Conservation (phyloP, 2,113 vertebrate genomes). For the Pteropus alecto region DNA sequence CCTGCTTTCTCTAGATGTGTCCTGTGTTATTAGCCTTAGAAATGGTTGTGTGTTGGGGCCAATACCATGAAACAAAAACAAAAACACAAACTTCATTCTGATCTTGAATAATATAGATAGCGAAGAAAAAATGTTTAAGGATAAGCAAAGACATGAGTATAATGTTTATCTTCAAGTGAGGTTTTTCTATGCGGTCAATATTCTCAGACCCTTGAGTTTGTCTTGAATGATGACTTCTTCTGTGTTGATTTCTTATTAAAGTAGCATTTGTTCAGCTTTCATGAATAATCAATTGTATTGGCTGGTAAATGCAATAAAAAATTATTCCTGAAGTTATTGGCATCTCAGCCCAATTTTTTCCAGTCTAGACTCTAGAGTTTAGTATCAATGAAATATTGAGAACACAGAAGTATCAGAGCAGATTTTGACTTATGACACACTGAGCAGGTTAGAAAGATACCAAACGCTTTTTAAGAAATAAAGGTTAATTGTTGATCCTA, state of each 20-base stretch:
- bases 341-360: neutral
- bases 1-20: neutral
- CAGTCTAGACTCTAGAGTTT: neutral
- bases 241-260: neutral
- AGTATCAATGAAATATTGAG: neutral
- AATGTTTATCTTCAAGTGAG: neutral
- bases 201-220: neutral
- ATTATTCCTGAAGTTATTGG: constrained; percentile 22
- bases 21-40: neutral
- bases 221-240: neutral
- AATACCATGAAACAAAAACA: neutral
- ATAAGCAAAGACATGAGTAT: neutral
- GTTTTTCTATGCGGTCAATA: constrained; percentile 28
- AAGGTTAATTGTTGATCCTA: neutral
- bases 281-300: constrained; percentile 37
- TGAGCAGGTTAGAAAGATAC: neutral
- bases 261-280: constrained; percentile 39
- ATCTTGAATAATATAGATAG: constrained; percentile 2
- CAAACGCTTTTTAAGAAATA: neutral
- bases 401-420: neutral
- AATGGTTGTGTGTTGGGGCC: neutral
- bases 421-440: too few species aligned
- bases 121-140: neutral
- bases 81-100: neutral
- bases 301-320: constrained; percentile 18